These are phyloP conservation scores for Mesodorylaimus sp. DNA, from an alignment of 2,888 invertebrate genomes.

Conservation along the genomic window DNA sequence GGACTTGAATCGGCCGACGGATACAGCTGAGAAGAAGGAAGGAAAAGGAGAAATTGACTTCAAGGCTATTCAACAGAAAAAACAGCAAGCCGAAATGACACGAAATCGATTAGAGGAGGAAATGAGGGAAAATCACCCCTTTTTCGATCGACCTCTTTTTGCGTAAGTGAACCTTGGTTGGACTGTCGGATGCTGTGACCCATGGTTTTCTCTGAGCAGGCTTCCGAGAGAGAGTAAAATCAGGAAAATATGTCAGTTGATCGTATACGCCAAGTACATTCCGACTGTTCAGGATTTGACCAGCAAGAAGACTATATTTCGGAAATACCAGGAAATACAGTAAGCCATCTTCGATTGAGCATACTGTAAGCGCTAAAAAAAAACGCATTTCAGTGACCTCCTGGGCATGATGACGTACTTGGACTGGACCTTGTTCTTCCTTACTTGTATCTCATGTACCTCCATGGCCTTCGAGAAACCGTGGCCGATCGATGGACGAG, in stretches of 20 bases:
- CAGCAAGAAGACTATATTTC: conserved; percentile 87
- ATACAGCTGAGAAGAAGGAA: conserved; percentile 21
- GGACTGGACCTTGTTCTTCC: conserved; percentile 98
- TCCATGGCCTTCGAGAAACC: conserved; percentile 99
- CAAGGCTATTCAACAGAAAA: conserved; percentile 77
- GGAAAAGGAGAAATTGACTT: conserved; percentile 39
- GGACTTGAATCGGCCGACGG: conserved; percentile 44
- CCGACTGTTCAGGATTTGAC: conserved; percentile 76
- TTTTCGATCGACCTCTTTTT: conserved; percentile 93
- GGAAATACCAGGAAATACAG: conserved; percentile 91
- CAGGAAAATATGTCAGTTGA: conserved; percentile 74
- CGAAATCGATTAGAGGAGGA: conserved; percentile 94
- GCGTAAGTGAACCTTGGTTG: too few relatives aligned
- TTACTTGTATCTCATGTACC: conserved; percentile 84
- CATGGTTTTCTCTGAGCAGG: too few relatives aligned
- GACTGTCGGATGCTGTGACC: too few relatives aligned
- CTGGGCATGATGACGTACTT: conserved; percentile 90
- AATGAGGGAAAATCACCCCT: conserved; percentile 90
- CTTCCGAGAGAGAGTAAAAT: conserved; percentile 87
- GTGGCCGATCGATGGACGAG: conserved; percentile 31
- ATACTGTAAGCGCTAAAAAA: background rate
- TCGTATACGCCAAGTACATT: conserved; percentile 90
- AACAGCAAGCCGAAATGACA: conserved; percentile 95
- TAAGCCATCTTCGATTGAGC: conserved; percentile 40
- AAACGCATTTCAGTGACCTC: conserved; percentile 52